Base-by-base conservation (phyloP, 2,113 vertebrate species). In the Riparia riparia region DNA sequence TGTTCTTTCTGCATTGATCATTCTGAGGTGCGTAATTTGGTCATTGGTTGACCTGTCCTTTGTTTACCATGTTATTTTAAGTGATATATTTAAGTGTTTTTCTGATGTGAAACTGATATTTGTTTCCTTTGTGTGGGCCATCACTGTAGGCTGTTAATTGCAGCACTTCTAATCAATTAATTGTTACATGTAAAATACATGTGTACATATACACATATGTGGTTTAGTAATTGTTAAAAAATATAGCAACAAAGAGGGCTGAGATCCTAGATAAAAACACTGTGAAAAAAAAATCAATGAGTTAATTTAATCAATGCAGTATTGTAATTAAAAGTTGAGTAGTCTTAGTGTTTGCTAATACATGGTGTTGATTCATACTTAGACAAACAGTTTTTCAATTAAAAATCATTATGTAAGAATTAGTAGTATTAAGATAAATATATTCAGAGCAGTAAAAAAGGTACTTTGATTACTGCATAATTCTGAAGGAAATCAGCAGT, bases 381-480 rank as follows among this genome's bases (percentile, higher is more conserved):
- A 74, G 73, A 63, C 18, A 95, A 90, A 87, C 17, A 25, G 6
- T 58, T 70, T 74, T 41, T 45, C 70, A 72, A 82, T 76, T 29
- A 82, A 82, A 76, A 37, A 16, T 26, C 4, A 29, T 93, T 78
- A 70, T 58, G 14, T 18, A 74, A 92, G 51, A 39, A 74, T 92
- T 93, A 63, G 32, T 61, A 49, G 31, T 13, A 79, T 66, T 44
- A 70, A 87, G 73, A 84, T 61, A 63, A 37, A 74, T 92, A 28
- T 34, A 9, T 82, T 68, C 4, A 14, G 82, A 87, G 22, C 12
- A 54, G 63, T 90, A 50, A 26, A 66, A 94, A 73, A 29, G 26
- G 3, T 79, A 22, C 7, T 49, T 10, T 3, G 9, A 91, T 77
- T 56, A 77, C 25, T 81, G 12, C 56, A 34, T 68, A 84, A 34